Evolutionary conservation across 2,113 vertebrate genomes (phyloP).

Genomic region (Oncorhynchus nerka): DNA sequence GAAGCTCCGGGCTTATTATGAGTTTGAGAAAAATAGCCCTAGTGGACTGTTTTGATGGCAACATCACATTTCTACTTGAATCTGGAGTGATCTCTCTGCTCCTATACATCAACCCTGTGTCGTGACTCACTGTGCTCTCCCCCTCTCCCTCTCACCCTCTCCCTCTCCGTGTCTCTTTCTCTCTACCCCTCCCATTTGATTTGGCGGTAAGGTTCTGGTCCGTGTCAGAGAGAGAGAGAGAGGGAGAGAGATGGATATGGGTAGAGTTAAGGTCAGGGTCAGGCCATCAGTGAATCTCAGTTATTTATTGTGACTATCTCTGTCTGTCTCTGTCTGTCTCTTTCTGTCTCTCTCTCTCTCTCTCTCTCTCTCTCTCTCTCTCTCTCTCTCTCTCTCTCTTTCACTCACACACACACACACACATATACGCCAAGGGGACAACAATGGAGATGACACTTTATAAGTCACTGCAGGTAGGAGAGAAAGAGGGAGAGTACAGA

Average conservation of each 20-base stretch:
- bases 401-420: background rate
- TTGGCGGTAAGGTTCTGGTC: conserved; percentile 26
- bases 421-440: too few species aligned
- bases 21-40: too few species aligned
- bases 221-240: background rate
- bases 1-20: too few species aligned
- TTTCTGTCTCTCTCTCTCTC: background rate
- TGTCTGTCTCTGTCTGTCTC: conserved; percentile 4
- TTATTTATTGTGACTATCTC: background rate
- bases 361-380: background rate
- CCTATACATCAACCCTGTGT: conserved; percentile 31
- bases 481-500: background rate
- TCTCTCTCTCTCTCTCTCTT: too few species aligned
- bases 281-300: background rate
- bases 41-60: too few species aligned
- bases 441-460: background rate
- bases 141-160: conserved; percentile 31
- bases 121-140: conserved; percentile 38
- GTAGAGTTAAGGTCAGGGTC: background rate
- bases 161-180: conserved; percentile 1
- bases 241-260: background rate
- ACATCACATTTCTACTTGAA: too few species aligned
- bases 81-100: background rate
- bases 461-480: background rate
- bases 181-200: background rate